phyloP scores from a whole-genome alignment of 1,140 invertebrate genomes.

The Teleopsis dalmanni region DNA sequence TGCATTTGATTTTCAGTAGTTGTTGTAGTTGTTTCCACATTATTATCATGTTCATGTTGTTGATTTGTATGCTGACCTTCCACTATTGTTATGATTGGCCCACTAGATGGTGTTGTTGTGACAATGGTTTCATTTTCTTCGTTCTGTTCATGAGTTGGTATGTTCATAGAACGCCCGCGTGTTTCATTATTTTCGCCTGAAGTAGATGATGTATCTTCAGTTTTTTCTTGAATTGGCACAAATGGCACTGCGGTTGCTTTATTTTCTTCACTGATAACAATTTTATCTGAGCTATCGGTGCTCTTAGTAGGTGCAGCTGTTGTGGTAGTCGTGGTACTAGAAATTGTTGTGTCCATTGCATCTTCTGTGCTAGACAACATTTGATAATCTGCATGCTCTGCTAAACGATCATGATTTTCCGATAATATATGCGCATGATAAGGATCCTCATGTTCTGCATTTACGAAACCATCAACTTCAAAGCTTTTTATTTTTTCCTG shows the following conservation, averaged over 20 bases:
- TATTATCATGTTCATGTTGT: slow-evolving; percentile 1
- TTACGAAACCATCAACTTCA: not conserved
- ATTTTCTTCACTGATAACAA: slow-evolving; percentile 33
- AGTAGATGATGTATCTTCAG: slow-evolving; percentile 13
- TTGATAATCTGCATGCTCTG: slow-evolving; percentile 43
- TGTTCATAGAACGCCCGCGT: slow-evolving; percentile 41
- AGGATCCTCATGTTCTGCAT: slow-evolving; percentile 32
- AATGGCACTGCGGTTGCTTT: slow-evolving; percentile 28
- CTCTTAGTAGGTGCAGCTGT: slow-evolving; percentile 7
- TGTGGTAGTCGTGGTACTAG: slow-evolving; percentile 16
- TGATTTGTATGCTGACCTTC: slow-evolving; percentile 30
- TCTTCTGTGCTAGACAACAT: slow-evolving; percentile 38
- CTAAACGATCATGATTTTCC: slow-evolving; percentile 41
- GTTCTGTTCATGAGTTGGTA: slow-evolving; percentile 15
- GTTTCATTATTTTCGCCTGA: no score
- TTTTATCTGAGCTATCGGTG: slow-evolving; percentile 17
- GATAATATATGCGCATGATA: slow-evolving; percentile 42
- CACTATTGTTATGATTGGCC: slow-evolving; percentile 32
- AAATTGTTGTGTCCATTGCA: slow-evolving; percentile 7
- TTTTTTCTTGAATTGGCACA: slow-evolving; percentile 15
- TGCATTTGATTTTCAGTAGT: slow-evolving; percentile 7
- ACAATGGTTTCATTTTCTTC: slow-evolving; percentile 12
- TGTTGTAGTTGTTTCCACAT: slow-evolving; percentile 10
- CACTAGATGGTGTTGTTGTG: slow-evolving; percentile 19
- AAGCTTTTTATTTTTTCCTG: not conserved